Evolutionary conservation across 1,140 invertebrate genomes (phyloP), one percentile per base, ranked within the genome.

Genomic region (Drosophila aff.): DNA sequence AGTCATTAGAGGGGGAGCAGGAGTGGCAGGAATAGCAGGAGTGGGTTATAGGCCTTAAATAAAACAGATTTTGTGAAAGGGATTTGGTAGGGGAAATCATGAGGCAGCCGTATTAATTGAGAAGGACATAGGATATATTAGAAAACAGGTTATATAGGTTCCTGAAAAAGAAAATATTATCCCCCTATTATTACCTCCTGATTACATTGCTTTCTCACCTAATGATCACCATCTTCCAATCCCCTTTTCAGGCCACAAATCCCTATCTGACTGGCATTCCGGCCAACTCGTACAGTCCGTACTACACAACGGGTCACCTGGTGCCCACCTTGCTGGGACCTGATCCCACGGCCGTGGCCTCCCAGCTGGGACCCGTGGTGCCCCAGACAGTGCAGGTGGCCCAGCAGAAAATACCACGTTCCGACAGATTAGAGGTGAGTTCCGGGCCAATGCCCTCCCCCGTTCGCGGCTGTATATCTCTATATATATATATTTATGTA

Each of bases 341-440:
- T 66, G 97, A 98, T 93, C 97, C 96, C 49, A 78, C 94, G 82
- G 78, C 96, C 68, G 97, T 98, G 92, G 96, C 96, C 59, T 96
- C 96, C 82, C 96, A 95, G 38, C 93, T 96, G 58, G 95, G 96
- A 79, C 93, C 94, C 71, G 96, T 96, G 85, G 97, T 98, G 84
- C 97, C 96, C 92, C 97, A 97, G 94, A 96, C 96, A 79, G 96
- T 97, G 57, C 92, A 92, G 75, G 95, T 96, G 72, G 95, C 96
- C 94, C 96, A 97, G 94, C 97, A 98, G 95, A 99, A 99, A 95
- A 95, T 98, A 95, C 96, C 97, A 74, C 96, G 98, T 93, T 97
- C 97, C 92, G 98, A 99, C 94, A 95, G 98, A 94, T 96, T 99
- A 94, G 98, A 99, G 97, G 98, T 99, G 96, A 95, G 96, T 91